These are phyloP conservation scores for Auanema freiburgensis DNA, from an alignment of 2,888 invertebrate genomes.

Conservation along the genomic window DNA sequence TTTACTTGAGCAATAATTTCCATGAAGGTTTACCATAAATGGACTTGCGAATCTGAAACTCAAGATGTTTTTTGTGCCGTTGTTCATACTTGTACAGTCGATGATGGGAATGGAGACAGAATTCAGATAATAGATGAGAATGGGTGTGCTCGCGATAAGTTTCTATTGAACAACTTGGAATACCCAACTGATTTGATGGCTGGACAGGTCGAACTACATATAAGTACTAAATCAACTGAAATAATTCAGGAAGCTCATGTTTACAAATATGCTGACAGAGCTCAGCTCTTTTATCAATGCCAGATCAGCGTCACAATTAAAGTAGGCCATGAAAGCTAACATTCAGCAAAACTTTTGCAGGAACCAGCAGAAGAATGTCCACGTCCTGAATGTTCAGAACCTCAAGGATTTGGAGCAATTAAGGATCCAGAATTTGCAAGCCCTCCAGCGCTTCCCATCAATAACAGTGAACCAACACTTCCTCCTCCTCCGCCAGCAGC, in stretches of 20 bases:
- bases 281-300: constrained; percentile 61
- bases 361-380: constrained; percentile 61
- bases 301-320: constrained; percentile 60
- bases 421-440: constrained; percentile 24
- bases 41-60: constrained; percentile 59
- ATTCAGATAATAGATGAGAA: constrained; percentile 46
- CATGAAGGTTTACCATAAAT: constrained; percentile 53
- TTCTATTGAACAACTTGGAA: constrained; percentile 60
- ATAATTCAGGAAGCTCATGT: constrained; percentile 54
- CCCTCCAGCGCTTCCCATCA: neutral
- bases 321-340: constrained; percentile 8
- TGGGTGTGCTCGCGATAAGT: constrained; percentile 54
- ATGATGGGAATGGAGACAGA: constrained; percentile 57
- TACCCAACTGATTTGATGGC: constrained; percentile 60
- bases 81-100: constrained; percentile 59
- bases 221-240: neutral
- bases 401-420: constrained; percentile 57
- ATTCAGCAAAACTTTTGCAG: constrained; percentile 15
- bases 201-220: constrained; percentile 31
- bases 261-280: constrained; percentile 60
- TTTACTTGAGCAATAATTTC: neutral
- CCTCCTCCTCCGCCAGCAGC: constrained; percentile 7
- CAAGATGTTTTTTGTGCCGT: constrained; percentile 60
- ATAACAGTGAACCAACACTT: neutral
- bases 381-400: constrained; percentile 59